Evolutionary conservation across 37 sponge, comb jelly and placozoan species (phyloP).

Genomic region (Corticium candelabrum): DNA sequence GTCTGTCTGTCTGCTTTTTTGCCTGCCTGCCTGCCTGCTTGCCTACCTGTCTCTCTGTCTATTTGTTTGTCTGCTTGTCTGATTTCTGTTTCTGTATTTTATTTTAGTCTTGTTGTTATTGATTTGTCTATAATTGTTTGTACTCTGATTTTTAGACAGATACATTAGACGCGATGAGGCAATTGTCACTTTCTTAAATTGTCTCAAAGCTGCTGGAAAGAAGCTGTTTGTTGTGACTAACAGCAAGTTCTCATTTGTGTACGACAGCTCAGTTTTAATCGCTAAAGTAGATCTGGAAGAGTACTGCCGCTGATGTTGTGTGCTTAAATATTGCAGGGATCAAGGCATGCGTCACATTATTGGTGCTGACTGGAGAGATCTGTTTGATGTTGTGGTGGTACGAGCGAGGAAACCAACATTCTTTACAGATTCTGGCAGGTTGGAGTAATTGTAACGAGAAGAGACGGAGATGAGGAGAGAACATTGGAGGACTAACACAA

Average conservation of each 20-base stretch:
- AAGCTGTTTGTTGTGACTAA: constrained; percentile 88
- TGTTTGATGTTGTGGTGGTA: constrained; percentile 78
- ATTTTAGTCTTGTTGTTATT: not conserved
- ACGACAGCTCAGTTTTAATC: constrained; percentile 13
- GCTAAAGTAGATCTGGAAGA: too few relatives aligned
- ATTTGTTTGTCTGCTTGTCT: too few relatives aligned
- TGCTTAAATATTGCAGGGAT: constrained; percentile 41
- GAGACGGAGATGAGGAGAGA: too few relatives aligned
- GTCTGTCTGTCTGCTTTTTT: too few relatives aligned
- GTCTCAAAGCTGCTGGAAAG: constrained; percentile 56
- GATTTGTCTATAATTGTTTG: not conserved
- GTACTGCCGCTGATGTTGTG: not conserved
- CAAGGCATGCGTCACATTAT: constrained; percentile 61
- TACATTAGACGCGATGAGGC: constrained; percentile 35
- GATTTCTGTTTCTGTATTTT: too few relatives aligned
- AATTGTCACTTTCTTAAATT: constrained; percentile 36
- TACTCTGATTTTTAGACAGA: constrained; percentile 15
- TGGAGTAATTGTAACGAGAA: too few relatives aligned
- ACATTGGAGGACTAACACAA: too few relatives aligned
- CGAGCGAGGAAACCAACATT: constrained; percentile 79
- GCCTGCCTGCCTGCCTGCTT: too few relatives aligned
- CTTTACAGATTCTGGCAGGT: constrained; percentile 26
- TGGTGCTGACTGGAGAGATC: constrained; percentile 64
- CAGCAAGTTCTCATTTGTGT: constrained; percentile 81
- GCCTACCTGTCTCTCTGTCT: too few relatives aligned